Percentiles rank a stretch among this genome's conserved stretches.
Evolutionary conservation across 2,888 invertebrate species (phyloP).

Genomic region (Lumbricus terrestris): DNA sequence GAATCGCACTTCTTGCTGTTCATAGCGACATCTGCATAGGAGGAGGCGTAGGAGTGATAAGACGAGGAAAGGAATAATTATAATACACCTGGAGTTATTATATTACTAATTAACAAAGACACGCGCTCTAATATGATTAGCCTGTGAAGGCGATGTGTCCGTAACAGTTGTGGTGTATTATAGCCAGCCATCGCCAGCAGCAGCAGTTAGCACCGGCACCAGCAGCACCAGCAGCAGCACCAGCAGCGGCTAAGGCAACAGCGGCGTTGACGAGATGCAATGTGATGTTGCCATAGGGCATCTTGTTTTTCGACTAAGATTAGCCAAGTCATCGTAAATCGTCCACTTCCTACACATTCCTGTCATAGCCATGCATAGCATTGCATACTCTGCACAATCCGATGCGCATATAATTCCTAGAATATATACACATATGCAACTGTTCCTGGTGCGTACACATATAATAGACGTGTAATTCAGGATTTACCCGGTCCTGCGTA

Average conservation of each 20-base stretch:
- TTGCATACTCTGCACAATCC: background rate
- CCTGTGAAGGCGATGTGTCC: background rate
- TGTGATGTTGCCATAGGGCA: background rate
- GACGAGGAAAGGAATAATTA: no score
- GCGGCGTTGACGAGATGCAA: background rate
- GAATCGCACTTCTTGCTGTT: no score
- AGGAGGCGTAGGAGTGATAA: no score
- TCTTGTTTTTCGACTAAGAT: background rate
- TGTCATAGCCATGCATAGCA: background rate
- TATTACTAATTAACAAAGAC: background rate
- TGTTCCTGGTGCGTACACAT: background rate
- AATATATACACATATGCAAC: background rate
- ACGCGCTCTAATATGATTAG: background rate
- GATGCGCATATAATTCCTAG: background rate
- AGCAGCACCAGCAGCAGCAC: background rate
- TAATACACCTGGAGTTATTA: background rate
- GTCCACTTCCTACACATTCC: background rate
- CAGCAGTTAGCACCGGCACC: no score
- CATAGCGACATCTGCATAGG: no score
- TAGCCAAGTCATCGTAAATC: conserved; percentile 3
- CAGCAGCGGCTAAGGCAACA: background rate
- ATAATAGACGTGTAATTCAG: background rate
- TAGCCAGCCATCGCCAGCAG: background rate
- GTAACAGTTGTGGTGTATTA: background rate
- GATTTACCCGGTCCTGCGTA: background rate